These are phyloP conservation scores for Poicephalus meyeri DNA, from an alignment of 2,113 vertebrate genomes.

Conservation along the genomic window DNA sequence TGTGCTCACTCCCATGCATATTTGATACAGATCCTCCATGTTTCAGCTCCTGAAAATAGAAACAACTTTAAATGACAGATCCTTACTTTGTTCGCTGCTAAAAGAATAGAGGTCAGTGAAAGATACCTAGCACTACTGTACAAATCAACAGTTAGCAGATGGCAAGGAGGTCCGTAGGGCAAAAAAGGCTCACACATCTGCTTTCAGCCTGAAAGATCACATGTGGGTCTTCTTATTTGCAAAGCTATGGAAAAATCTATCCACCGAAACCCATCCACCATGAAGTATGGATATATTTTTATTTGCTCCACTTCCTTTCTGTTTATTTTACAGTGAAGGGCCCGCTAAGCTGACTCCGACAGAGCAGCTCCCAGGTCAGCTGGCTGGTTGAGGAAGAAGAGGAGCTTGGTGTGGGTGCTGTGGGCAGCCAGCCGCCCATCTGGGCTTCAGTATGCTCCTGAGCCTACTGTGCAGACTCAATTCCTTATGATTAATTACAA, in stretches of 20 bases:
- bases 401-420: background rate
- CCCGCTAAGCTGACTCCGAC: background rate
- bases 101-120: background rate
- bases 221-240: rapidly evolving
- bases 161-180: background rate
- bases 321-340: background rate
- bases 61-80: constrained; percentile 32
- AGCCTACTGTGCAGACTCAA: background rate
- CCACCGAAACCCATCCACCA: background rate
- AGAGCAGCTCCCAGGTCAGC: rapidly evolving
- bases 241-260: background rate
- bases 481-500: background rate
- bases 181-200: background rate
- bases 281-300: background rate
- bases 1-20: background rate
- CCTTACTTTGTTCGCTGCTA: background rate
- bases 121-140: background rate
- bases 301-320: background rate
- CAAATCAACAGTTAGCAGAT: background rate
- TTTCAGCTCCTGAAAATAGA: constrained; percentile 36
- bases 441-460: rapidly evolving
- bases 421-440: rapidly evolving
- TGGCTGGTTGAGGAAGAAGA: background rate
- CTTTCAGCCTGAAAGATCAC: background rate
- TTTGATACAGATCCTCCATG: background rate